Evolutionary conservation across 2,113 vertebrate genomes (phyloP).

Genomic region (Hypanus sabinus): DNA sequence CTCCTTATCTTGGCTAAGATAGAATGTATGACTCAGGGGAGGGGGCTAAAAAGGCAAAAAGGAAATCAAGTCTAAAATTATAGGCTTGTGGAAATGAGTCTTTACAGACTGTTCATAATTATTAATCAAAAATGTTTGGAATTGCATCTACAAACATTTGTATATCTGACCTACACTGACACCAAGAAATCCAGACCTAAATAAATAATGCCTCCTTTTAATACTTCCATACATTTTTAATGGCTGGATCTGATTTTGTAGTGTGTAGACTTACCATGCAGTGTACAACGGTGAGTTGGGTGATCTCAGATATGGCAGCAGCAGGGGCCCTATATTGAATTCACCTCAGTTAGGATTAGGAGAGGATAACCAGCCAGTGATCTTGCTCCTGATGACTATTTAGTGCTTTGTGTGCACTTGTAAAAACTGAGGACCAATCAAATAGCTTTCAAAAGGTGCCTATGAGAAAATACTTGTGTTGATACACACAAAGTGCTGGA

Average conservation of each 20-base stretch:
- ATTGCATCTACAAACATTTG: too few species aligned
- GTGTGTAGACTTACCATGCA: too few species aligned
- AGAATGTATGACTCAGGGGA: conserved; percentile 18
- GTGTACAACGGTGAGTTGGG: background rate
- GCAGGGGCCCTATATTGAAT: background rate
- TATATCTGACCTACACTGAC: background rate
- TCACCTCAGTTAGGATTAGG: background rate
- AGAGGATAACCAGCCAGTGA: background rate
- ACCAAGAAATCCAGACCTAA: background rate
- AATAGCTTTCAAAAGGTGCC: background rate
- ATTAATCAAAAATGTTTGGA: background rate
- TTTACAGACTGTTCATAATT: conserved; percentile 4
- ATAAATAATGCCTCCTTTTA: background rate
- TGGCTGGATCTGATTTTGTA: background rate
- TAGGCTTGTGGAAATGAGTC: background rate
- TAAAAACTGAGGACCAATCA: background rate
- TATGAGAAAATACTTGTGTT: conserved; percentile 5
- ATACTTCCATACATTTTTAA: background rate
- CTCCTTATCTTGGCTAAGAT: conserved; percentile 26
- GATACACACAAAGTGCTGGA: too few species aligned
- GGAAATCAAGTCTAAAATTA: conserved; percentile 5
- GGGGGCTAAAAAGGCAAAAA: background rate
- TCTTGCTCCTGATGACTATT: background rate
- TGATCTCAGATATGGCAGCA: background rate
- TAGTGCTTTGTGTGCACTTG: background rate